Conservation (phyloP, 2,888 invertebrate species). For the Morinoia aosen region DNA sequence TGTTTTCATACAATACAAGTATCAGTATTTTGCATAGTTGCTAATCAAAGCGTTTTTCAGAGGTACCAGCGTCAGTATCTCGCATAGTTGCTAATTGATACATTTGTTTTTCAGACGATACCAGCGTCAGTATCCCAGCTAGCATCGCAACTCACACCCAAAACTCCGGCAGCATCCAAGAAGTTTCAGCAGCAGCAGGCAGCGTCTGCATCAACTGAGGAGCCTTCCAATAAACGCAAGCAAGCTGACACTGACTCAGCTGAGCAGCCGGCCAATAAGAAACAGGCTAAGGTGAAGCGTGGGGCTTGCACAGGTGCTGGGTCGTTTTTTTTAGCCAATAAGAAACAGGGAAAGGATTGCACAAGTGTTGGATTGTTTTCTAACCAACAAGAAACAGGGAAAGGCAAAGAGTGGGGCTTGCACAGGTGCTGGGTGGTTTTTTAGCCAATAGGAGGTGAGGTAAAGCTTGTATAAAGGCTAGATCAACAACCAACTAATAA, state of each 20-base stretch:
- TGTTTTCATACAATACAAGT: no score
- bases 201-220: slow-evolving; percentile 53
- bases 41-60: no score
- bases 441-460: no score
- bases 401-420: background rate
- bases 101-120: background rate
- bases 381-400: background rate
- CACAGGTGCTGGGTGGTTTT: background rate
- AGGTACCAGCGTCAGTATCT: background rate
- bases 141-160: slow-evolving; percentile 59
- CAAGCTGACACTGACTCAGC: background rate
- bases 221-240: slow-evolving; percentile 37
- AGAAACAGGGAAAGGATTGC: background rate
- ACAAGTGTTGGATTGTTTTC: no score
- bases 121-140: slow-evolving; percentile 25
- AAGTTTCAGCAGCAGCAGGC: slow-evolving; percentile 39
- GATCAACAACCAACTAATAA: no score
- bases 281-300: slow-evolving; percentile 5
- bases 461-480: no score
- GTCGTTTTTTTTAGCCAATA: background rate
- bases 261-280: slow-evolving; percentile 43
- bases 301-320: background rate
- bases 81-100: background rate
- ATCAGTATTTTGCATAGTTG: no score
- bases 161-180: slow-evolving; percentile 56